A percentile compares a stretch with the other conserved stretches of the same genome.
Evolutionary conservation across 2,113 vertebrate genomes (phyloP).

Genomic region (Lophotis ruficrista): DNA sequence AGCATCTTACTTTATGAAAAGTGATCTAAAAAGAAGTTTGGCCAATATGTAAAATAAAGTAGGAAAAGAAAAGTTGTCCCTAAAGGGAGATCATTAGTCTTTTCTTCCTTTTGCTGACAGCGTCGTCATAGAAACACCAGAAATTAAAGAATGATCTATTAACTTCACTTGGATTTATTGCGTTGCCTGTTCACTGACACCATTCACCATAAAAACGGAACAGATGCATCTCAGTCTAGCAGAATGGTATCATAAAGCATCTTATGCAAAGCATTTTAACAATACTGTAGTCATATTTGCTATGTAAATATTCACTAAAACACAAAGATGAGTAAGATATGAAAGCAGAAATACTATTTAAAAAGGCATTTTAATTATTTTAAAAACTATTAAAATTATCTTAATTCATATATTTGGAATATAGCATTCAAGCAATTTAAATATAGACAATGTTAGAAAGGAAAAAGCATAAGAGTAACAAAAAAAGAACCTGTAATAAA

Average conservation of each 20-base stretch:
- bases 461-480: not conserved
- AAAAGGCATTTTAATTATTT: not conserved
- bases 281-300: not conserved
- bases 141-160: not conserved
- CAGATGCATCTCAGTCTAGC: not conserved
- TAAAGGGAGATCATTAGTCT: not conserved
- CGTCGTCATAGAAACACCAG: not conserved
- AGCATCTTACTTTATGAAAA: not conserved
- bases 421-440: not conserved
- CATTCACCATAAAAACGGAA: not conserved
- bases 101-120: not conserved
- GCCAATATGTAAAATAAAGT: not conserved
- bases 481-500: not conserved
- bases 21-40: not conserved
- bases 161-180: not conserved
- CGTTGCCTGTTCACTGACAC: not conserved
- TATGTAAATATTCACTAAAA: not conserved
- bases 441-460: not conserved
- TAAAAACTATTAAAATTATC: not conserved
- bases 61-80: not conserved
- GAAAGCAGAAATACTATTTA: not conserved
- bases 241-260: not conserved
- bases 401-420: not conserved
- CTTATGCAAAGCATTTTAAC: not conserved
- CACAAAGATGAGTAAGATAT: not conserved